Percentiles rank a stretch among this genome's conserved stretches.
Evolutionary conservation across 2,113 vertebrate genomes (phyloP).

Genomic region (Chroicocephalus ridibundus): DNA sequence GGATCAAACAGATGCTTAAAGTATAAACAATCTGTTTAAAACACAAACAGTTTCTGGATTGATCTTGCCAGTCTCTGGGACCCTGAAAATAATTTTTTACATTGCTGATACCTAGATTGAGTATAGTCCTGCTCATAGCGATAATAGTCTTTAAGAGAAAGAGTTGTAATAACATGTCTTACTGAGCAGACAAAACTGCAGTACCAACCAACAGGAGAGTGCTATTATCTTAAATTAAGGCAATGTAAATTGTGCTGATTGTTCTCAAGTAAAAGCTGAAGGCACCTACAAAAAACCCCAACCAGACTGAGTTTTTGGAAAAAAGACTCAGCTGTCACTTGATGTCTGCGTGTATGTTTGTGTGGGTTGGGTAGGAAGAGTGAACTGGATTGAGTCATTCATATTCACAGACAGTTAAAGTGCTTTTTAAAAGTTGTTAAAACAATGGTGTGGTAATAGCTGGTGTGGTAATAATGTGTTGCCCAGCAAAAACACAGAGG

Average conservation of each 20-base stretch:
- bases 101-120: neutral
- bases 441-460: neutral
- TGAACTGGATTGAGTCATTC: neutral
- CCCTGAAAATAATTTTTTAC: neutral
- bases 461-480: neutral
- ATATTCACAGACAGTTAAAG: neutral
- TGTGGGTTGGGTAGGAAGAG: neutral
- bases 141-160: neutral
- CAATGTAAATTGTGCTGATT: neutral
- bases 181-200: neutral
- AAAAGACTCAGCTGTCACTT: neutral
- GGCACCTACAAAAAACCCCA: neutral
- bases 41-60: neutral
- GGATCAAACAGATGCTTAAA: neutral
- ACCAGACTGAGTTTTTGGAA: neutral
- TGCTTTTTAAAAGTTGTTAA: neutral
- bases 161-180: neutral
- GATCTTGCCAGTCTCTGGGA: neutral
- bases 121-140: neutral
- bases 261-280: neutral
- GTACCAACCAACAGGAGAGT: neutral
- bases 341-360: neutral
- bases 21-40: neutral
- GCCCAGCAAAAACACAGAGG: neutral
- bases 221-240: neutral